Conservation (phyloP, 1,140 invertebrate species). For the Ridgeia piscesae region DNA sequence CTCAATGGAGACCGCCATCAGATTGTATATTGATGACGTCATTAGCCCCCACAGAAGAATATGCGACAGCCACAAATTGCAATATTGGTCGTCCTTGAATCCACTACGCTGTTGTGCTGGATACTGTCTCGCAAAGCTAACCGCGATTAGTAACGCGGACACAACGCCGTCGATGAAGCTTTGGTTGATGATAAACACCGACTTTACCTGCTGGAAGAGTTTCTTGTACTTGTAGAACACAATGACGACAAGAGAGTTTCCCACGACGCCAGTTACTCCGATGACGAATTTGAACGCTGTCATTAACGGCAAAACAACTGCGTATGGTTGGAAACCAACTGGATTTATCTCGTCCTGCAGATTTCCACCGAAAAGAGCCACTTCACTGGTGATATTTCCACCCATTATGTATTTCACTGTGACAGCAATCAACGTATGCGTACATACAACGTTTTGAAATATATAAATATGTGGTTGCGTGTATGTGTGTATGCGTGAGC, state of each 20-base stretch:
- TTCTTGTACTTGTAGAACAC: constrained; percentile 15
- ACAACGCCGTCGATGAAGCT: constrained; percentile 22
- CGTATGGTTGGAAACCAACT: too few species aligned
- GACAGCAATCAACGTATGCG: too few species aligned
- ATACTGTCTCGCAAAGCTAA: constrained; percentile 19
- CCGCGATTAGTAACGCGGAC: constrained; percentile 18
- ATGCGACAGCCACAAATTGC: constrained; percentile 27
- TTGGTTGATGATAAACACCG: constrained; percentile 16
- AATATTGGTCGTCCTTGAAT: constrained; percentile 20
- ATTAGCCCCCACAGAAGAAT: constrained; percentile 20
- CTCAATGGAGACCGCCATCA: constrained; percentile 23
- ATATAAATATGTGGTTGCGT: too few species aligned
- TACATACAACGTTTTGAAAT: too few species aligned
- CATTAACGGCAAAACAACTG: too few species aligned
- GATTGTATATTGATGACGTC: constrained; percentile 21
- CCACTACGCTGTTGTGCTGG: neutral
- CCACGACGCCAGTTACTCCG: constrained; percentile 17
- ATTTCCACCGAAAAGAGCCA: too few species aligned
- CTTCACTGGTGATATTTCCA: too few species aligned
- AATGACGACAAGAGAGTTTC: constrained; percentile 24
- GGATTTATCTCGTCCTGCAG: too few species aligned
- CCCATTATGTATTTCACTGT: too few species aligned
- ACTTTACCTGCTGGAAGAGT: constrained; percentile 22
- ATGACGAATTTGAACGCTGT: neutral
- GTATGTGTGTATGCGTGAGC: too few species aligned